Percentiles rank a stretch among this genome's conserved stretches.
Evolutionary conservation across 2,888 invertebrate genomes (phyloP).

Genomic region (Drosophila barbarae): DNA sequence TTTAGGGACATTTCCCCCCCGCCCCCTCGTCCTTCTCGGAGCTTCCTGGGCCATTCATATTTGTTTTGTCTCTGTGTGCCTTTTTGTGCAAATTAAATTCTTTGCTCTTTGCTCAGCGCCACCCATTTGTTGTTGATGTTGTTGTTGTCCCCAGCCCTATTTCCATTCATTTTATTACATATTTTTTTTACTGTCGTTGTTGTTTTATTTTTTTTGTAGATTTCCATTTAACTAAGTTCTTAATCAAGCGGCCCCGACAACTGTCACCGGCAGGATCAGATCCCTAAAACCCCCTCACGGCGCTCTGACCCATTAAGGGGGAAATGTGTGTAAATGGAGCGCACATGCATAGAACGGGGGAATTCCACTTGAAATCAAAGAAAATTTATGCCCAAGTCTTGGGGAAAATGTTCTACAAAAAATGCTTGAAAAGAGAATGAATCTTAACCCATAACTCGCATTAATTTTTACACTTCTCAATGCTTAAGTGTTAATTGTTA

Average conservation of each 20-base stretch:
- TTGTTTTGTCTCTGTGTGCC: slow-evolving; percentile 43
- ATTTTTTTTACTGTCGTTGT: slow-evolving; percentile 6
- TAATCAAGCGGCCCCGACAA: slow-evolving; percentile 49
- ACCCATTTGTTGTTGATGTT: slow-evolving; percentile 31
- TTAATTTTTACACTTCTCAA: neutral
- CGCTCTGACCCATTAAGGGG: slow-evolving; percentile 30
- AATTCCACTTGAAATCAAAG: neutral
- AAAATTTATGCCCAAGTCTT: neutral
- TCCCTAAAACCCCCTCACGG: neutral
- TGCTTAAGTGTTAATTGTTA: no score
- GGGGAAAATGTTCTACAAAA: neutral
- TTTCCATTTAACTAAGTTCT: slow-evolving; percentile 56
- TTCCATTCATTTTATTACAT: slow-evolving; percentile 24
- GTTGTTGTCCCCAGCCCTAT: neutral
- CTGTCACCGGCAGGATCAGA: slow-evolving; percentile 43
- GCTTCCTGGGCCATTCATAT: slow-evolving; percentile 23
- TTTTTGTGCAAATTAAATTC: slow-evolving; percentile 62
- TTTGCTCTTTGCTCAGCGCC: slow-evolving; percentile 44
- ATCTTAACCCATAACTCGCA: neutral
- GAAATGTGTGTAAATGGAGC: slow-evolving; percentile 33
- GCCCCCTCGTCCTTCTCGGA: neutral
- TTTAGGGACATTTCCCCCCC: slow-evolving; percentile 27
- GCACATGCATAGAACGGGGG: neutral
- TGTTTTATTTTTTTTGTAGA: slow-evolving; percentile 40
- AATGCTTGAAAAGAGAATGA: neutral